These are phyloP conservation scores for Melolontha melolontha DNA, from an alignment of 2,888 invertebrate species.

Conservation along the genomic window DNA sequence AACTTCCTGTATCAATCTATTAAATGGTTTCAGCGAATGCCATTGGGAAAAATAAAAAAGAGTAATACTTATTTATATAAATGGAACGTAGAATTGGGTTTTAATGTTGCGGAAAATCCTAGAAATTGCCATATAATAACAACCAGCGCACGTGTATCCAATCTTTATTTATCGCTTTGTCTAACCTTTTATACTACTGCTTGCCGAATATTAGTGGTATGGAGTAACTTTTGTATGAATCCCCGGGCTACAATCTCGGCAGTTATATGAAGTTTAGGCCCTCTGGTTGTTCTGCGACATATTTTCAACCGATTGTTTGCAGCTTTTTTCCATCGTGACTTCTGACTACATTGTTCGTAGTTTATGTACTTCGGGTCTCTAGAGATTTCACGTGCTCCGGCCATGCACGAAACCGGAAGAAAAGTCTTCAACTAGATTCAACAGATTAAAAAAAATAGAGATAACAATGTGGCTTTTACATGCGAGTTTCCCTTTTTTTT, in stretches of 20 bases:
- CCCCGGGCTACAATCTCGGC: slow-evolving; percentile 46
- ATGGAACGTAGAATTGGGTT: slow-evolving; percentile 13
- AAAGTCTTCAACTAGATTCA: neutral
- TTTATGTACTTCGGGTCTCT: slow-evolving; percentile 35
- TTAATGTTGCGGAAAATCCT: slow-evolving; percentile 31
- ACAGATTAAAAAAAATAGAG: neutral
- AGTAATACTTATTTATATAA: slow-evolving; percentile 24
- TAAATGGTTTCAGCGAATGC: too few species aligned
- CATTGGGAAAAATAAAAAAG: neutral
- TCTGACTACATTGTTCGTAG: slow-evolving; percentile 46
- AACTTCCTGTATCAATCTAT: too few species aligned
- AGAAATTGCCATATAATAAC: slow-evolving; percentile 29
- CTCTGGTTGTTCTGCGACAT: slow-evolving; percentile 48
- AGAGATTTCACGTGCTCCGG: neutral
- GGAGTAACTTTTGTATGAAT: slow-evolving; percentile 44
- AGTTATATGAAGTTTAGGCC: slow-evolving; percentile 47
- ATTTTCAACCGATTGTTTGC: slow-evolving; percentile 51
- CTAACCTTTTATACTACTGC: slow-evolving; percentile 32
- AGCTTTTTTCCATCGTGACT: slow-evolving; percentile 43
- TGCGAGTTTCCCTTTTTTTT: too few species aligned
- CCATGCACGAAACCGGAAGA: neutral
- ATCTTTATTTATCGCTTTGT: slow-evolving; percentile 41
- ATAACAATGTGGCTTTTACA: too few species aligned
- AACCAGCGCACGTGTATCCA: slow-evolving; percentile 29
- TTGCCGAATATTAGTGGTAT: slow-evolving; percentile 30